Conservation (phyloP, 2,888 invertebrate genomes). For the Ophion ventricosus region DNA sequence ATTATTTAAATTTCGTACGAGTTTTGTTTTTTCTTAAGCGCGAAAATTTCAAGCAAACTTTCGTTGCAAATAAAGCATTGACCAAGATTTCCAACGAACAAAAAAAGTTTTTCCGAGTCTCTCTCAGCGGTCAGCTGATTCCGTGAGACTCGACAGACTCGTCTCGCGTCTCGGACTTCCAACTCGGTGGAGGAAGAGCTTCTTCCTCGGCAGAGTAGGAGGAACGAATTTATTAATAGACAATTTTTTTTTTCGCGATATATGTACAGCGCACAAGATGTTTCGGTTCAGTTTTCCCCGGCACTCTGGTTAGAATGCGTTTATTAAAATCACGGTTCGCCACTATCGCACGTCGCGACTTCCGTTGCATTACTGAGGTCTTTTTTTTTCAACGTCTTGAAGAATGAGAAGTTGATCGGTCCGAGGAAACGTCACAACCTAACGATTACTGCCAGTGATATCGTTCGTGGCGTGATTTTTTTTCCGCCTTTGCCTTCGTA, state of each 20-base stretch:
- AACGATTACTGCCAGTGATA: constrained; percentile 36
- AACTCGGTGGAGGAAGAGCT: constrained; percentile 5
- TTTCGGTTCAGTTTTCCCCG: constrained; percentile 45
- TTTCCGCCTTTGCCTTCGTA: constrained; percentile 46
- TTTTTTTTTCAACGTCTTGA: constrained; percentile 14
- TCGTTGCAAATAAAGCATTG: no score
- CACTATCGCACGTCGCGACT: constrained; percentile 36
- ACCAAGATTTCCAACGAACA: background rate
- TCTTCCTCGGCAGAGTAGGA: constrained; percentile 37
- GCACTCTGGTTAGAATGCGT: constrained; percentile 40
- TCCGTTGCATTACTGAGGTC: constrained; percentile 40
- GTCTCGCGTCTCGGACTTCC: constrained; percentile 9
- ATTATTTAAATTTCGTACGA: no score
- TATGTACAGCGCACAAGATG: constrained; percentile 27
- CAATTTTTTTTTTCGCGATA: constrained; percentile 53
- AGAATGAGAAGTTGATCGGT: constrained; percentile 13
- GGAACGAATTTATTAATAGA: constrained; percentile 64
- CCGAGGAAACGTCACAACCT: background rate
- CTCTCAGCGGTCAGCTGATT: constrained; percentile 21
- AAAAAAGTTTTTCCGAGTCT: constrained; percentile 53
- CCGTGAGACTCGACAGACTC: constrained; percentile 21
- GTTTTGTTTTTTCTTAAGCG: no score
- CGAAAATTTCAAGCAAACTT: no score
- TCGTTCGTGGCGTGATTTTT: constrained; percentile 45
- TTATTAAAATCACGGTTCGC: constrained; percentile 9